Evolutionary conservation across 2,113 vertebrate species (phyloP), one percentile per base, ranked within the genome.

Genomic region (Forbesichthys papilliferus): DNA sequence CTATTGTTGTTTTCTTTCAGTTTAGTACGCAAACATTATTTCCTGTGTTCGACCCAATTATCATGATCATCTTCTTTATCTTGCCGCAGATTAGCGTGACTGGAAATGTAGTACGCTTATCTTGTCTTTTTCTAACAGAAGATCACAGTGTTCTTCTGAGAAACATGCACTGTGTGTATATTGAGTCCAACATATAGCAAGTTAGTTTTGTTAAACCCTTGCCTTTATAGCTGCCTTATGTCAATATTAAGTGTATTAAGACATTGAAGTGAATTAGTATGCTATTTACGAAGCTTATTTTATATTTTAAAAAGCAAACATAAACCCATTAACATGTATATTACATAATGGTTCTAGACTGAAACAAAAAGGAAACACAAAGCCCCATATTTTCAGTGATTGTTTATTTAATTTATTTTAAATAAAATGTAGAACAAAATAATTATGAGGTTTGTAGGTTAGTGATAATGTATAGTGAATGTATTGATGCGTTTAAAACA

Each of bases 211-310:
- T 42, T 42, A 42, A 42, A 42, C 36, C 36, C 36, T 42, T 8
- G 36, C 36, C 36, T 42, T 8, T 42, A 42, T 42, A 42, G 36
- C 36, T 42, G 36, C 36, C 1, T 42, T 42, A 42, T 8, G 5
- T 42, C 3, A 42, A 42, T 42, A 42, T 42, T 42, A 42, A 42
- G 36, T 13, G 52, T 53, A n/a, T 53, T 53, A n/a, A 6, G 4
- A 13, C 6, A 53, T 51, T 66, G 62, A 56, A 49, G 61, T 71
- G 75, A 69, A 76, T 81, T 67, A 73, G 20, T 77, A 57, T 53
- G 59, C 69, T 79, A 70, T 74, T 75, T 75, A 79, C 34, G 75
- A 63, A 83, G 9, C 55, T 82, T 48, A 65, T 56, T 82, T 86
- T 79, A 27, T 27, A 27, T 84, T 82, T 87, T 78, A 74, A 72